These are phyloP conservation scores for Callimico goeldii DNA, from an alignment of 2,797 vertebrate genomes.

Conservation along the genomic window DNA sequence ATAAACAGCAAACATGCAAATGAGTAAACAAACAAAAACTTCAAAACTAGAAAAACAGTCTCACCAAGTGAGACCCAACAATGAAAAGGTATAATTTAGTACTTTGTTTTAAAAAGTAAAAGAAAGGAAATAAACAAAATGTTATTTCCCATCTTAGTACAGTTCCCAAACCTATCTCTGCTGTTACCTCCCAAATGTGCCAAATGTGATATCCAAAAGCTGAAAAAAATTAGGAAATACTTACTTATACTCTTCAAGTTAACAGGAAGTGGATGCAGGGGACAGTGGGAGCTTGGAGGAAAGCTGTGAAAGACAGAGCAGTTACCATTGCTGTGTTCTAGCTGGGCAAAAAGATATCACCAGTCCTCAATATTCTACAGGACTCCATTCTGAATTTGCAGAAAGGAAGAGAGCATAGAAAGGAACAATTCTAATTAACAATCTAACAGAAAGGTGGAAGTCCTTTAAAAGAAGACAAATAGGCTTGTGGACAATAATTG, in stretches of 20 bases:
- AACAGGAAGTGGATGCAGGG: background rate
- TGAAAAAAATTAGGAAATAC: background rate
- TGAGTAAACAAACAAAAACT: background rate
- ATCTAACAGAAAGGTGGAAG: background rate
- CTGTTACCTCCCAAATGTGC: background rate
- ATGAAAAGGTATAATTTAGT: background rate
- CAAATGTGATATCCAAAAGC: background rate
- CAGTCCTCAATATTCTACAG: background rate
- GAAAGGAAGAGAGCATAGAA: background rate
- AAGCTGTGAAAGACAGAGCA: background rate
- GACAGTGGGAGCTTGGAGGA: background rate
- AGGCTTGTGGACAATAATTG: background rate
- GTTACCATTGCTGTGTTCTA: background rate
- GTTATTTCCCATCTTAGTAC: background rate
- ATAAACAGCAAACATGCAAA: background rate
- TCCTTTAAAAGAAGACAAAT: background rate
- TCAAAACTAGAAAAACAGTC: background rate
- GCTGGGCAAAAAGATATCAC: background rate
- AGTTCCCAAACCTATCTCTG: background rate
- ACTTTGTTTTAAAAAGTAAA: background rate
- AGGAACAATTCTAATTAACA: background rate
- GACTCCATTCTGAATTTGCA: background rate
- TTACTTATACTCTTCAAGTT: background rate
- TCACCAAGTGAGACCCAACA: background rate
- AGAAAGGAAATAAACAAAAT: background rate